A percentile compares a stretch with the other conserved stretches of the same genome.
Evolutionary conservation across 2,888 invertebrate genomes (phyloP).

Genomic region (Taenaris catops): DNA sequence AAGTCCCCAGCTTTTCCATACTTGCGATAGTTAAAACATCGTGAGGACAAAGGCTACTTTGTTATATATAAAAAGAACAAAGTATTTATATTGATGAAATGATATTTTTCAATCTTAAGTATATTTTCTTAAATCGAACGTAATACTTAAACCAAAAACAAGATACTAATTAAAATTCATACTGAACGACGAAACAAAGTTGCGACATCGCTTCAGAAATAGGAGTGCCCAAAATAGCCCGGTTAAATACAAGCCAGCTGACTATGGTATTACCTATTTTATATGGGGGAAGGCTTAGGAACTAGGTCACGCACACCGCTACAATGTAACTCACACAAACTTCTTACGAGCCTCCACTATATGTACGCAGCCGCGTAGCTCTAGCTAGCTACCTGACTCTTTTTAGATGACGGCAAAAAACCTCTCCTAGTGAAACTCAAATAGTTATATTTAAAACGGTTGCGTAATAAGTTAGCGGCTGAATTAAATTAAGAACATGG

Average conservation of each 20-base stretch:
- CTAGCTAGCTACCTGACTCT: conserved; percentile 49
- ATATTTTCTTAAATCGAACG: too few species aligned
- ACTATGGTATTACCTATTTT: conserved; percentile 12
- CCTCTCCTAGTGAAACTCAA: conserved; percentile 32
- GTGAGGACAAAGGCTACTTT: too few species aligned
- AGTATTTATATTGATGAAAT: too few species aligned
- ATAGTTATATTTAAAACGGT: conserved; percentile 41
- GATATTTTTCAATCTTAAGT: too few species aligned
- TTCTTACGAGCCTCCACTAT: conserved; percentile 3
- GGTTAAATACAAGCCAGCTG: conserved; percentile 1
- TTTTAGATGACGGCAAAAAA: conserved; percentile 34
- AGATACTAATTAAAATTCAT: not conserved
- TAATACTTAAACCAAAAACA: too few species aligned
- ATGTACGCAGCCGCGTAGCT: conserved; percentile 17
- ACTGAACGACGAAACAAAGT: not conserved
- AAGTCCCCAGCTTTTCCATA: too few species aligned
- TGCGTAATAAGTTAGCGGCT: conserved; percentile 21
- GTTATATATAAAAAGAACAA: too few species aligned
- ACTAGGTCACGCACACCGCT: conserved; percentile 57
- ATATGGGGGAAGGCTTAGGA: conserved; percentile 14
- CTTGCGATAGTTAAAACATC: too few species aligned
- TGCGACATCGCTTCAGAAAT: not conserved
- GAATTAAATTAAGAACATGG: conserved; percentile 10
- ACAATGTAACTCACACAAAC: conserved; percentile 31
- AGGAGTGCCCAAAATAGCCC: too few species aligned